Evolutionary conservation across 2,888 invertebrate species (phyloP).

Genomic region (Nomada hirtipes): DNA sequence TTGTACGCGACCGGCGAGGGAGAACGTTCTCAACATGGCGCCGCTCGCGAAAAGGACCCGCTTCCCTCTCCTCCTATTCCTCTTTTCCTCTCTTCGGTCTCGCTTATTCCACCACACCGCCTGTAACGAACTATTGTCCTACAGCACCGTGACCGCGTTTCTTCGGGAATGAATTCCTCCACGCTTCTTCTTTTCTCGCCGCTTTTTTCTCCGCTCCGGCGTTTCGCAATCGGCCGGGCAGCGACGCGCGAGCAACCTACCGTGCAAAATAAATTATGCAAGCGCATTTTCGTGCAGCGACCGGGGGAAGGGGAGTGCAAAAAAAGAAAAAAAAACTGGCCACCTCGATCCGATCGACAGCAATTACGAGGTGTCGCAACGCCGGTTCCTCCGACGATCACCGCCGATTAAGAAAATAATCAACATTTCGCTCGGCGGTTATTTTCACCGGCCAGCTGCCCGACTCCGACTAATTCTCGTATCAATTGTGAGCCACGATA

Average conservation of each 20-base stretch:
- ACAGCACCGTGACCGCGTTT: slow-evolving; percentile 66
- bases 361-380: slow-evolving; percentile 22
- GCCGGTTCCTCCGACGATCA: neutral
- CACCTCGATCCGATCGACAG: neutral
- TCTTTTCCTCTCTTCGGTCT: slow-evolving; percentile 17
- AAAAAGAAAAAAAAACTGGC: neutral
- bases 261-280: slow-evolving; percentile 51
- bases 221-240: slow-evolving; percentile 35
- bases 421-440: neutral
- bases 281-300: slow-evolving; percentile 33
- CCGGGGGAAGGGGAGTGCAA: neutral
- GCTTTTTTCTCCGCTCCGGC: neutral
- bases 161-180: slow-evolving; percentile 55
- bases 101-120: slow-evolving; percentile 15
- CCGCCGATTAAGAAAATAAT: too few species aligned
- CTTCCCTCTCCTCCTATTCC: slow-evolving; percentile 8
- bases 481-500: neutral
- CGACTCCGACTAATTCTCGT: slow-evolving; percentile 8
- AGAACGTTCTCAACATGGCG: slow-evolving; percentile 66
- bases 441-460: too few species aligned
- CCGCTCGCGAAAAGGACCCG: slow-evolving; percentile 59
- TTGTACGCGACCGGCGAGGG: slow-evolving; percentile 60
- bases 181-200: slow-evolving; percentile 34
- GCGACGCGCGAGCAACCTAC: slow-evolving; percentile 7
- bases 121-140: slow-evolving; percentile 71